Base-by-base conservation (phyloP, 2,113 vertebrate genomes). In the Rafetus swinhoei region DNA sequence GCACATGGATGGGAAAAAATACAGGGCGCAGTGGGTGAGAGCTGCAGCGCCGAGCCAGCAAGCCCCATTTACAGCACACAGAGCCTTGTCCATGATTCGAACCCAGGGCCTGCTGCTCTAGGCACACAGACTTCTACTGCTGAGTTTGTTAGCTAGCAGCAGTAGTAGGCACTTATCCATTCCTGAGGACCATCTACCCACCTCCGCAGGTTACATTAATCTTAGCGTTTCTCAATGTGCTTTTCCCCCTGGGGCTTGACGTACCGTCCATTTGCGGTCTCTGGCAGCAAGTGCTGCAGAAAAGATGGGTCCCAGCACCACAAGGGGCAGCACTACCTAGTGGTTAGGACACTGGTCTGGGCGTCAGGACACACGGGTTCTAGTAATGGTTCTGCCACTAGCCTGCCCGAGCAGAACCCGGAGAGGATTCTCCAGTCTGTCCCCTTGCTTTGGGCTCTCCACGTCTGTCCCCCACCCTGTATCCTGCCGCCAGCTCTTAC, bases 401-500 rank as follows among this genome's bases (percentile, higher is more conserved):
- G 50, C 32, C 53, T 53, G 29, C 29, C 3, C 3, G 1, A 4
- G 35, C 69, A 21, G 32, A 9, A 18, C 22, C 72, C 22, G 35
- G 6, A 11, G 21, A 13, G 39, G 5, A 6, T 24, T 77, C 39
- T 50, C 74, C 4, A 6, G 39, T 35, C 74, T 15, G 39, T 11
- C 57, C 59, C 56, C 52, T 12, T 50, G 13, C 13, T 39, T 39
- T 22, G 56, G 81, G n/a, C 11, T 22, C 22, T 18, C 39, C 56
- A 10, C 35, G 14, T 60, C 54, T 54, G 53, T 11, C 39, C 7
- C 6, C 0, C 1, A 11, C 14, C 16, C 45, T 45, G 24, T 5
- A 29, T 62, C 59, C 50, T 1, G 24, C 52, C 9, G 15, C 29
- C 19, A 21, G 21, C 65, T 11, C 14, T 96, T 96, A 99, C 99